Evolutionary conservation across 2,888 invertebrate species (phyloP).

Genomic region (Eurytoma adleriae): DNA sequence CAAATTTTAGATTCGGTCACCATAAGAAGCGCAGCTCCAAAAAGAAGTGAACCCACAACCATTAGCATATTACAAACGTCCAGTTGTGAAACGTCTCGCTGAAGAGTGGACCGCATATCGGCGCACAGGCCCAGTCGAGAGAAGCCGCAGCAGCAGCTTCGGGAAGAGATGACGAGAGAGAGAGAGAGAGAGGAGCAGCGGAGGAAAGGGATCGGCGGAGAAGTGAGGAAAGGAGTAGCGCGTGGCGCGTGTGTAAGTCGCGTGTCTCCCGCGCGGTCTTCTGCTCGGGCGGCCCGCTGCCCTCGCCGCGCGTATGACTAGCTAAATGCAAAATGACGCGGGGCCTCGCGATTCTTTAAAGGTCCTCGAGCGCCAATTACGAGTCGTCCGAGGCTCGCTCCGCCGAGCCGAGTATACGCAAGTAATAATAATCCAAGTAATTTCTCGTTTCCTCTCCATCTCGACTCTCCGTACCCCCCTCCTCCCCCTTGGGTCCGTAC

Average conservation of each 20-base stretch:
- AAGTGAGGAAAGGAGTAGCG: conserved; percentile 59
- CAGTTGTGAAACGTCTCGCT: conserved; percentile 48
- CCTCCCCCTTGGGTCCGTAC: not conserved
- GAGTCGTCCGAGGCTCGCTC: conserved; percentile 26
- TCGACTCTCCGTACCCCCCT: not conserved
- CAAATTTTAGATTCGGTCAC: conserved; percentile 23
- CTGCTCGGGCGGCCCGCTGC: not conserved
- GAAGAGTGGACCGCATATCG: conserved; percentile 9
- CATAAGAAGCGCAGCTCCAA: no score
- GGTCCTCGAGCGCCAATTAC: conserved; percentile 53
- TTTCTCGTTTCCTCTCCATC: conserved; percentile 50
- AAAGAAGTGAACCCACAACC: not conserved
- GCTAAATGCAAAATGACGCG: conserved; percentile 71
- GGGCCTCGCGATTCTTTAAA: conserved; percentile 58
- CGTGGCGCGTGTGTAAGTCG: conserved; percentile 70
- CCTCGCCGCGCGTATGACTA: conserved; percentile 60
- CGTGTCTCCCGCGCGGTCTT: conserved; percentile 63
- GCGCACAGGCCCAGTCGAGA: not conserved
- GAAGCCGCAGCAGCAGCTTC: conserved; percentile 12
- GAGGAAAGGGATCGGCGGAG: conserved; percentile 39
- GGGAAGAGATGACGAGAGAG: conserved; percentile 23
- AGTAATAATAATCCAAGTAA: conserved; percentile 53
- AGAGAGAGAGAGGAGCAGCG: conserved; percentile 28
- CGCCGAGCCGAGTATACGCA: conserved; percentile 44
- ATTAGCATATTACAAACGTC: conserved; percentile 48